Base-by-base conservation (phyloP, 1,140 invertebrate genomes). In the Pristionchus pacificus region DNA sequence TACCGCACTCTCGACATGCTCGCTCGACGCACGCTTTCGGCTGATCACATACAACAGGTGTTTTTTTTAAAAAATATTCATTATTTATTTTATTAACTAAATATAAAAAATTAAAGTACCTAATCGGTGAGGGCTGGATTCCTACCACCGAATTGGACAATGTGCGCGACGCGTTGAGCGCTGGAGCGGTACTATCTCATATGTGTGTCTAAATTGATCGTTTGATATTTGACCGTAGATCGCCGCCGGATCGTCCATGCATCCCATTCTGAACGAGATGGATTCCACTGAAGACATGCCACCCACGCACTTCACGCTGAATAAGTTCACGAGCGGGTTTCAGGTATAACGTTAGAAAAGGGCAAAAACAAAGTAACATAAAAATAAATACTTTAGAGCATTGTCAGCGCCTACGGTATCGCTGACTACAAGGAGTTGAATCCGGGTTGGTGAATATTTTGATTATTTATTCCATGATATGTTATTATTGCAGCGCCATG, bases 41-140 rank as follows among this genome's bases (percentile, higher is more conserved):
- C n/a, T n/a, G n/a, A n/a, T n/a, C n/a, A n/a, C n/a, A n/a, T n/a
- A n/a, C n/a, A n/a, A n/a, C n/a, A n/a, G n/a, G n/a, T n/a, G n/a
- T n/a, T n/a, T n/a, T n/a, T n/a, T n/a, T n/a, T n/a, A n/a, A n/a
- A n/a, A n/a, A n/a, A n/a, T n/a, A n/a, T n/a, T n/a, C n/a, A n/a
- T n/a, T n/a, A n/a, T n/a, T n/a, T n/a, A n/a, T n/a, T n/a, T n/a
- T n/a, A n/a, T n/a, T n/a, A n/a, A n/a, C n/a, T n/a, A n/a, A n/a
- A n/a, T n/a, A n/a, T n/a, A n/a, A n/a, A n/a, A n/a, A n/a, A n/a
- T n/a, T n/a, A n/a, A n/a, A n/a, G n/a, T n/a, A n/a, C n/a, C n/a
- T n/a, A n/a, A n/a, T n/a, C n/a, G n/a, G n/a, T n/a, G 97, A 99
- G 86, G 97, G 95, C 83, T 99, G 97, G 97, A 93, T 97, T 74